Evolutionary conservation across 1,140 invertebrate species (phyloP).

Genomic region (Pseudomyrmex gracilis): DNA sequence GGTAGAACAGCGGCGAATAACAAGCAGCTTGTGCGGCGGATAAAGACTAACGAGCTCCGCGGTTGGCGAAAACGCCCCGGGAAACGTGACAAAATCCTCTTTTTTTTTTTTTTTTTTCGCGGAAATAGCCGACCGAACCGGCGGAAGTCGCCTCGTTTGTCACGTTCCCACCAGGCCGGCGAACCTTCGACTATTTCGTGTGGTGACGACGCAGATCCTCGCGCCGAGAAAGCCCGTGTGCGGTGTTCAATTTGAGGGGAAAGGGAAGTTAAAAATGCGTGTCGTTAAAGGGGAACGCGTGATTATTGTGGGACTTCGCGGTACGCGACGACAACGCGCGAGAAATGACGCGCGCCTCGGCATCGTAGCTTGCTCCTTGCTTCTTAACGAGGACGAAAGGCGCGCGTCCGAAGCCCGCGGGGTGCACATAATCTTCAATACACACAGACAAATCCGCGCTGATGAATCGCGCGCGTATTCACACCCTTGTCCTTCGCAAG

Average conservation of each 20-base stretch:
- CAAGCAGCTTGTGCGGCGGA: slow-evolving; percentile 9
- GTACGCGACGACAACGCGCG: slow-evolving; percentile 31
- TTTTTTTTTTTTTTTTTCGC: slow-evolving; percentile 33
- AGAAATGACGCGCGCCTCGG: slow-evolving; percentile 36
- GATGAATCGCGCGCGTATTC: slow-evolving; percentile 51
- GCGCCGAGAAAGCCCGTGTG: slow-evolving; percentile 24
- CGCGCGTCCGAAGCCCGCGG: slow-evolving; percentile 33
- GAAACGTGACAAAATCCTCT: slow-evolving; percentile 64
- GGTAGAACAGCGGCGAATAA: background rate
- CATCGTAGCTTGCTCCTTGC: background rate
- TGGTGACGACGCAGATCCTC: slow-evolving; percentile 50
- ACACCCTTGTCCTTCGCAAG: slow-evolving; percentile 42
- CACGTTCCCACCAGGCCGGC: slow-evolving; percentile 22
- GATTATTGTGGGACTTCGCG: slow-evolving; percentile 41
- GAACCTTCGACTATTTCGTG: slow-evolving; percentile 43
- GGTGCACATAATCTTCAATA: slow-evolving; percentile 53
- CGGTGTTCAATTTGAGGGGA: slow-evolving; percentile 29
- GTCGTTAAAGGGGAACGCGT: slow-evolving; percentile 41
- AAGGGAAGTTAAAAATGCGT: slow-evolving; percentile 38
- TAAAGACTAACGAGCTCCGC: slow-evolving; percentile 70
- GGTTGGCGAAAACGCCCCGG: slow-evolving; percentile 44
- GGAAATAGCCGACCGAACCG: slow-evolving; percentile 47
- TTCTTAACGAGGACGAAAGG: slow-evolving; percentile 38
- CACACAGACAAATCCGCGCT: slow-evolving; percentile 52
- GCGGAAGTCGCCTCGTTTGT: slow-evolving; percentile 51